phyloP scores from a whole-genome alignment of 2,888 invertebrate genomes.

The Dryadula phaetusa region DNA sequence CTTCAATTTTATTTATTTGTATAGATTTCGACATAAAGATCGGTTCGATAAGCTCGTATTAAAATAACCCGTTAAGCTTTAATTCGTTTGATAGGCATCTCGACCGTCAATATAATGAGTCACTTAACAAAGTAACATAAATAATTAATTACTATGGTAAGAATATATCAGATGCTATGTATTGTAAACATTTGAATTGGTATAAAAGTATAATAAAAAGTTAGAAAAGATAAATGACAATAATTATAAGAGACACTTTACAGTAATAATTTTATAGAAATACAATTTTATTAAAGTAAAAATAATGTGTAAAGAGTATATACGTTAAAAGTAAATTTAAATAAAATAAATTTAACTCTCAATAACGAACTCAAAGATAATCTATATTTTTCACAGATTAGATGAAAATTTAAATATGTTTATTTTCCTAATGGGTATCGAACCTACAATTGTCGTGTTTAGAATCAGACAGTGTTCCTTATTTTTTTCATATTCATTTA shows the following conservation, averaged over 20 bases:
- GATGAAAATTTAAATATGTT: no score
- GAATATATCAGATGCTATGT: slow-evolving; percentile 15
- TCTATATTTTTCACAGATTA: no score
- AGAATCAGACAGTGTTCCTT: no score
- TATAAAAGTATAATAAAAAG: not conserved
- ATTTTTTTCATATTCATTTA: no score
- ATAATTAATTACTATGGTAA: slow-evolving; percentile 31
- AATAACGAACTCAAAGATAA: no score
- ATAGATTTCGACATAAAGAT: slow-evolving; percentile 33
- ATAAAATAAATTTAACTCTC: no score
- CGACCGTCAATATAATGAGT: slow-evolving; percentile 33
- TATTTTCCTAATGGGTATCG: no score
- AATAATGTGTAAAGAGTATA: no score
- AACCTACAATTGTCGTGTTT: no score
- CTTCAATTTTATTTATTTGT: slow-evolving; percentile 24
- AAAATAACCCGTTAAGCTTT: slow-evolving; percentile 42
- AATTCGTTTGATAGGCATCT: slow-evolving; percentile 39
- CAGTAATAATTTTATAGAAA: not conserved
- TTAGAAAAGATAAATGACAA: not conserved
- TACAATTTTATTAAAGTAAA: no score
- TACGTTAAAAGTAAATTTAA: no score
- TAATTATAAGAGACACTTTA: not conserved
- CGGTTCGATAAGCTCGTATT: slow-evolving; percentile 28
- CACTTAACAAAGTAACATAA: slow-evolving; percentile 33
- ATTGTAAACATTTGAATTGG: not conserved